phyloP scores from a whole-genome alignment of 1,140 invertebrate genomes.

The Tribolium madens region DNA sequence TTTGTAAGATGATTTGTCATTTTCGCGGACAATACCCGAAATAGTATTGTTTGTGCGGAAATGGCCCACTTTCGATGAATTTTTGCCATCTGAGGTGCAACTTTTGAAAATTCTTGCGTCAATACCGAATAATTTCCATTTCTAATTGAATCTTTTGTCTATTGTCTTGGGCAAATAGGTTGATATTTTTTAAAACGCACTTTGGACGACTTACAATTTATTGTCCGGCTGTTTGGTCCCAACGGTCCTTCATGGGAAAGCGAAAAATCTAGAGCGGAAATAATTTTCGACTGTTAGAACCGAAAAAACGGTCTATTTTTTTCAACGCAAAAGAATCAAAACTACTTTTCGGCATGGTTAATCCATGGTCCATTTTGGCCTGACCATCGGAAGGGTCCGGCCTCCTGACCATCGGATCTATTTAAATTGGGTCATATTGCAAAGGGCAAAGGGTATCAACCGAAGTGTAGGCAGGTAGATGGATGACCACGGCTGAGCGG shows the following conservation, averaged over 20 bases:
- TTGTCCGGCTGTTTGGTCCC: not conserved
- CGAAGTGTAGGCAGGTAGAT: slow-evolving; percentile 49
- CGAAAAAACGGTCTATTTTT: not conserved
- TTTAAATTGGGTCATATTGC: slow-evolving; percentile 55
- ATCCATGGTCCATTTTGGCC: slow-evolving; percentile 38
- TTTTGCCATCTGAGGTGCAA: not conserved
- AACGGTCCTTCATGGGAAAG: not conserved
- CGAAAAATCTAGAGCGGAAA: not conserved
- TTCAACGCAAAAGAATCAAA: not conserved
- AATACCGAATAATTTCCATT: not conserved
- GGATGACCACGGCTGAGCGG: slow-evolving; percentile 50
- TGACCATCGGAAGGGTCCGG: slow-evolving; percentile 19
- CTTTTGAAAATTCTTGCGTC: slow-evolving; percentile 4
- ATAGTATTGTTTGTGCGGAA: not conserved
- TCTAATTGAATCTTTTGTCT: slow-evolving; percentile 21
- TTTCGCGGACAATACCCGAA: not conserved
- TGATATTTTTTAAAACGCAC: not conserved
- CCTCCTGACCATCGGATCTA: slow-evolving; percentile 38
- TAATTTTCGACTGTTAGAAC: not conserved
- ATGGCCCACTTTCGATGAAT: not conserved
- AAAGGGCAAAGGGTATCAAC: slow-evolving; percentile 50
- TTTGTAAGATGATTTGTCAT: too few relatives aligned
- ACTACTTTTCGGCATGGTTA: not conserved
- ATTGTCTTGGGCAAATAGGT: slow-evolving; percentile 11
- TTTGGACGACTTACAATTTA: not conserved